These are phyloP conservation scores for Eulacestoma nigropectus DNA, from an alignment of 2,113 vertebrate species.

Conservation along the genomic window DNA sequence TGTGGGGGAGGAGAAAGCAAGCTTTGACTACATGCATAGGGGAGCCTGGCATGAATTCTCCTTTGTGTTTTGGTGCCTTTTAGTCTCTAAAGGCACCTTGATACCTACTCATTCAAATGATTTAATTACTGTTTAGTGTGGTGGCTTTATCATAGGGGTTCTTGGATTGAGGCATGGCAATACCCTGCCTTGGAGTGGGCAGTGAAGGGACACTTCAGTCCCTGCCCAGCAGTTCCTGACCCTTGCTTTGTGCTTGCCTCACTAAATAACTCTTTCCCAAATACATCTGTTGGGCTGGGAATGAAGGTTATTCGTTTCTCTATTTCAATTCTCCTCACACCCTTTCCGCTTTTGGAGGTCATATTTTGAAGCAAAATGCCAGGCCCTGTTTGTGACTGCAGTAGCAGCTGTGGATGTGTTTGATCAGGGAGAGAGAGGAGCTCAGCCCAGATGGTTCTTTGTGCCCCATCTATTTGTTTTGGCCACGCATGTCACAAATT, in stretches of 20 bases:
- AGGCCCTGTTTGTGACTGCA: background rate
- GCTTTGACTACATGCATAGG: background rate
- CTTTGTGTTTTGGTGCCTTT: background rate
- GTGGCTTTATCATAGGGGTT: background rate
- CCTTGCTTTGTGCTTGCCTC: background rate
- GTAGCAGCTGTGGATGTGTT: slow-evolving; percentile 26
- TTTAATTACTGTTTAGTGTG: background rate
- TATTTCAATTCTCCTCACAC: background rate
- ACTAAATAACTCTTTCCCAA: background rate
- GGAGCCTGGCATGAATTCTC: background rate
- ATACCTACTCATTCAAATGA: background rate
- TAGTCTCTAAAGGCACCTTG: background rate
- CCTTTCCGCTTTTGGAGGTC: background rate
- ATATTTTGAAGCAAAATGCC: background rate
- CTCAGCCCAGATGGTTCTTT: slow-evolving; percentile 39
- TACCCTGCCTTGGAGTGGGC: background rate
- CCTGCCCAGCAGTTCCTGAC: background rate
- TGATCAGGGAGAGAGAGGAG: slow-evolving; percentile 5
- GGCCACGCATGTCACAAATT: background rate
- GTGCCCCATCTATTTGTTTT: slow-evolving; percentile 15
- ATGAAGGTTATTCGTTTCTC: background rate
- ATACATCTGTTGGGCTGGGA: background rate
- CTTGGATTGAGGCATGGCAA: background rate
- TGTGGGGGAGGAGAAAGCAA: background rate
- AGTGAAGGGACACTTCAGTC: background rate